Evolutionary conservation across 2,888 invertebrate species (phyloP).

Genomic region (Thecophora atra): DNA sequence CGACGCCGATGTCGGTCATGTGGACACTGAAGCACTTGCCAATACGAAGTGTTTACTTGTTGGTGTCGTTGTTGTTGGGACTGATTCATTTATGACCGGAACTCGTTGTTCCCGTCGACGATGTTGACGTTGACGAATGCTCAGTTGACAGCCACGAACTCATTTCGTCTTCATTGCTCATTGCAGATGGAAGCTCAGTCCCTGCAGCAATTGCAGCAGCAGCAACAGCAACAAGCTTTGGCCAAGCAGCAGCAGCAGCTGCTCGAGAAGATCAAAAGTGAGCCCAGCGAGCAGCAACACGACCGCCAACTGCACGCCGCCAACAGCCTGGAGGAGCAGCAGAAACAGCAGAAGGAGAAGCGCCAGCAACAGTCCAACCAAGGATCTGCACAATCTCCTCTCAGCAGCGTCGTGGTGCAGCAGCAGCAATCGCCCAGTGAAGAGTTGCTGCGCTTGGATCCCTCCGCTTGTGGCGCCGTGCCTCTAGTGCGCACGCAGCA

Average conservation of each 20-base stretch:
- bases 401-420: conserved; percentile 39
- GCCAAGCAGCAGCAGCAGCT: conserved; percentile 53
- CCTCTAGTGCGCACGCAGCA: conserved; percentile 56
- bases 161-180: conserved; percentile 55
- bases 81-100: conserved; percentile 39
- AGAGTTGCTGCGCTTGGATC: conserved; percentile 40
- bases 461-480: conserved; percentile 37
- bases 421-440: conserved; percentile 41
- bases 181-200: conserved; percentile 64
- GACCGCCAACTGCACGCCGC: conserved; percentile 48
- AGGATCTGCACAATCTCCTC: conserved; percentile 28
- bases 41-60: conserved; percentile 32
- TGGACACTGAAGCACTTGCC: conserved; percentile 39
- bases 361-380: conserved; percentile 45
- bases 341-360: conserved; percentile 48
- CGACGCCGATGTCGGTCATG: conserved; percentile 46
- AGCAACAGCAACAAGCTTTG: conserved; percentile 50
- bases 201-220: conserved; percentile 54
- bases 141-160: neutral
- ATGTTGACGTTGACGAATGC: neutral
- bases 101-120: conserved; percentile 23
- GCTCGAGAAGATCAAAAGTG: conserved; percentile 58
- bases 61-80: neutral
- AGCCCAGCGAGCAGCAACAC: conserved; percentile 51
- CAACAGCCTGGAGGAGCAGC: conserved; percentile 44